phyloP scores from a whole-genome alignment of 2,888 invertebrate genomes.

The Lottia scabra region DNA sequence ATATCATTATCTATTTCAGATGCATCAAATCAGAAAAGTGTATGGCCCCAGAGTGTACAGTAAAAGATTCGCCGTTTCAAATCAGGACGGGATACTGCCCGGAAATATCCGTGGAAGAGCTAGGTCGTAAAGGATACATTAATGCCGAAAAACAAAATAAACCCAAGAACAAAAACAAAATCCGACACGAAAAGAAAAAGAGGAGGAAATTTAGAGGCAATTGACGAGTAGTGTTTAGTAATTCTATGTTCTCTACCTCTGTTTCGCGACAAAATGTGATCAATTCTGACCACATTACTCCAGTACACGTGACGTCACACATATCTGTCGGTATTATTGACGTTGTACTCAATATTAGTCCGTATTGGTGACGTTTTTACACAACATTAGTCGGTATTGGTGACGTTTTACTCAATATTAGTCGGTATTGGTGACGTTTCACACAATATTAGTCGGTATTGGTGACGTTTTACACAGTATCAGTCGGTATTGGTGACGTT shows the following conservation, averaged over 20 bases:
- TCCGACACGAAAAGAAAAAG: not conserved
- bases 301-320: not conserved
- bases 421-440: too few species aligned
- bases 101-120: not conserved
- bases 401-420: too few species aligned
- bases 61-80: conserved; percentile 21
- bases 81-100: conserved; percentile 29
- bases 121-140: not conserved
- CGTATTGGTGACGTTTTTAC: too few species aligned
- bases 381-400: too few species aligned
- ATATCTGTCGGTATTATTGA: too few species aligned
- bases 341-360: too few species aligned
- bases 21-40: conserved; percentile 31
- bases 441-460: too few species aligned
- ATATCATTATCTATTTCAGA: conserved; percentile 18
- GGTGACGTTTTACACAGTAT: too few species aligned
- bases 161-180: not conserved
- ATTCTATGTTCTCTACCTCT: not conserved
- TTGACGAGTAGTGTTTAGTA: not conserved
- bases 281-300: too few species aligned
- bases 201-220: not conserved
- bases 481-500: too few species aligned
- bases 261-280: not conserved
- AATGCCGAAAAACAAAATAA: not conserved
- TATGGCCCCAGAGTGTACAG: conserved; percentile 20